These are phyloP conservation scores for Heliconius ismenius DNA, from an alignment of 2,888 invertebrate species.

Conservation along the genomic window DNA sequence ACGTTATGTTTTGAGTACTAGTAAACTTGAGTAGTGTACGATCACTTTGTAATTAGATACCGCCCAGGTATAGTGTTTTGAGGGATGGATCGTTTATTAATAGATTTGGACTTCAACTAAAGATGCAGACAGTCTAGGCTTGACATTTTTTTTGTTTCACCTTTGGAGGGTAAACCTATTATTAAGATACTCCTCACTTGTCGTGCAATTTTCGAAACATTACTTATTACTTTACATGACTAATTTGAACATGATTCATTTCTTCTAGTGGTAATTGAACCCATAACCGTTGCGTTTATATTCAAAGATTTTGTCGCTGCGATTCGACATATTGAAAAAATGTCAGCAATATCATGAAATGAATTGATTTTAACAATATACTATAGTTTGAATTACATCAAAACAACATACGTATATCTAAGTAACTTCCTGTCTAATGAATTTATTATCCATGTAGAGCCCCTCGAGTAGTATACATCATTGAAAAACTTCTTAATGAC, in stretches of 20 bases:
- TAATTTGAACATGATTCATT: neutral
- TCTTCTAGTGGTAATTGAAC: neutral
- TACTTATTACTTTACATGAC: neutral
- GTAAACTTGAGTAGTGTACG: too few species aligned
- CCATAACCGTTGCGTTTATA: neutral
- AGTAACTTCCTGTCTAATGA: conserved; percentile 32
- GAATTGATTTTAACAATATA: conserved; percentile 30
- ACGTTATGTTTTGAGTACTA: neutral
- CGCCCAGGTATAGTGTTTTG: neutral
- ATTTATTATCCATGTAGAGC: conserved; percentile 34
- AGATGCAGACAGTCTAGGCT: too few species aligned
- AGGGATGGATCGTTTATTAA: too few species aligned
- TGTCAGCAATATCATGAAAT: neutral
- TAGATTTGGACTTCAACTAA: too few species aligned
- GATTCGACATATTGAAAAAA: neutral
- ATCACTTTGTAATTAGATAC: too few species aligned
- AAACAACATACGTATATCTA: conserved; percentile 27
- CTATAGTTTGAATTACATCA: conserved; percentile 33
- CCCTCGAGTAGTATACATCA: conserved; percentile 32
- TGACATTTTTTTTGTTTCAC: neutral
- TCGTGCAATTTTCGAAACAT: neutral
- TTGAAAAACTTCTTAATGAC: conserved; percentile 37
- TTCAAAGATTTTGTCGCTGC: neutral
- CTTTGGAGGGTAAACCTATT: neutral
- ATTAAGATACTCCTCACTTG: neutral